These are phyloP conservation scores for Noctuana brunneofusca DNA, from an alignment of 2,888 invertebrate genomes.

Conservation along the genomic window DNA sequence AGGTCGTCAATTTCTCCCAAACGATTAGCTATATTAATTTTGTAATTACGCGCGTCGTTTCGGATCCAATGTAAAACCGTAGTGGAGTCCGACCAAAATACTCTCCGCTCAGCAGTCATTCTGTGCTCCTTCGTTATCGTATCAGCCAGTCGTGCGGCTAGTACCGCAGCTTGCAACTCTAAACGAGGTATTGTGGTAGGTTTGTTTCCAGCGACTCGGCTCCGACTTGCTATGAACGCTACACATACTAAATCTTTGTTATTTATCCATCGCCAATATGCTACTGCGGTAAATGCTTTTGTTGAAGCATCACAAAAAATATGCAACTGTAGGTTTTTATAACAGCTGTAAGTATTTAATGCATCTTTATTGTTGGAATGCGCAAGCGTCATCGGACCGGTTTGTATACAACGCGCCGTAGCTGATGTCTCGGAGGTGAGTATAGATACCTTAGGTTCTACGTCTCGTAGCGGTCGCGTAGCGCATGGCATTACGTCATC, in stretches of 20 bases:
- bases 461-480: no score
- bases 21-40: not conserved
- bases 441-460: no score
- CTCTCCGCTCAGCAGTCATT: not conserved
- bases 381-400: no score
- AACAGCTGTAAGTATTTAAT: not conserved
- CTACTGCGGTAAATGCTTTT: slow-evolving; percentile 32
- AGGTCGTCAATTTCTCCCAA: slow-evolving; percentile 13
- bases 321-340: slow-evolving; percentile 36
- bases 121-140: slow-evolving; percentile 3
- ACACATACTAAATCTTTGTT: not conserved
- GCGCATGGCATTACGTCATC: no score
- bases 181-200: not conserved
- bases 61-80: slow-evolving; percentile 15
- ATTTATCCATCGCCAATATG: slow-evolving; percentile 35
- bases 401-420: no score
- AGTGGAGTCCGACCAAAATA: slow-evolving; percentile 11
- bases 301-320: slow-evolving; percentile 35
- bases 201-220: slow-evolving; percentile 3
- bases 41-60: slow-evolving; percentile 7
- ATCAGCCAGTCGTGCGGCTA: slow-evolving; percentile 5
- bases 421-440: no score
- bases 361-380: no score
- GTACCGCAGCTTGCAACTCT: slow-evolving; percentile 3
- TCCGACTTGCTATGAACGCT: not conserved